Percentiles rank a stretch among this genome's conserved stretches.
Conservation (phyloP, 2,888 invertebrate genomes). For the Shargacucullia verbasci region DNA sequence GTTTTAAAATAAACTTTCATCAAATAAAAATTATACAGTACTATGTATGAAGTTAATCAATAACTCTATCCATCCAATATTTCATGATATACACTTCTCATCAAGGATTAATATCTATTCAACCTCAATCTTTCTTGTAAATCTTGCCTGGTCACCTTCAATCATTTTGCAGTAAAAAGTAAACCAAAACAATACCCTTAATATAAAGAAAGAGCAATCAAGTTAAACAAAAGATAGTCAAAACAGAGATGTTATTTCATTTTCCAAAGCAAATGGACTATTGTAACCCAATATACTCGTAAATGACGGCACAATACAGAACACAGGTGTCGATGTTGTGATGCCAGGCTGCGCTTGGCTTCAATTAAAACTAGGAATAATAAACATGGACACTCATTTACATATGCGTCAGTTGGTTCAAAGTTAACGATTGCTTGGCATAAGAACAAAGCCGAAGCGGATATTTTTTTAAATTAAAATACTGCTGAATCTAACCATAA, state of each 20-base stretch:
- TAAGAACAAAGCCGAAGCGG: constrained; percentile 44
- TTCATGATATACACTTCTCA: too few species aligned
- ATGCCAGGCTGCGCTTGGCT: constrained; percentile 64
- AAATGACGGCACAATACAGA: constrained; percentile 43
- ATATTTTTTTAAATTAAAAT: not conserved
- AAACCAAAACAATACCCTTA: too few species aligned
- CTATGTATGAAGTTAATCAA: too few species aligned
- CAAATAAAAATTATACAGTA: too few species aligned
- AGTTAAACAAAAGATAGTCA: not conserved
- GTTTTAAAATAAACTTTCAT: too few species aligned
- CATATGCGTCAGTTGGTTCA: constrained; percentile 72
- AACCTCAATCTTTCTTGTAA: too few species aligned
- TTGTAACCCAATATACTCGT: constrained; percentile 48
- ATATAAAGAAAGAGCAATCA: too few species aligned
- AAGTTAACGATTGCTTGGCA: constrained; percentile 66
- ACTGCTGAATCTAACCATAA: too few species aligned
- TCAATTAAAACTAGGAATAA: constrained; percentile 80
- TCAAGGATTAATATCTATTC: too few species aligned
- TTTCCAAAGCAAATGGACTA: constrained; percentile 4
- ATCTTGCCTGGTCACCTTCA: too few species aligned
- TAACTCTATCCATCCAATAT: too few species aligned
- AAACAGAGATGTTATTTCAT: not conserved
- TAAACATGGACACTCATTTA: constrained; percentile 78
- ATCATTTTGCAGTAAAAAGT: too few species aligned
- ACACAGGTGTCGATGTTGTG: constrained; percentile 76